phyloP scores from a whole-genome alignment of 2,797 vertebrate species.

The Lepus oiostolus region DNA sequence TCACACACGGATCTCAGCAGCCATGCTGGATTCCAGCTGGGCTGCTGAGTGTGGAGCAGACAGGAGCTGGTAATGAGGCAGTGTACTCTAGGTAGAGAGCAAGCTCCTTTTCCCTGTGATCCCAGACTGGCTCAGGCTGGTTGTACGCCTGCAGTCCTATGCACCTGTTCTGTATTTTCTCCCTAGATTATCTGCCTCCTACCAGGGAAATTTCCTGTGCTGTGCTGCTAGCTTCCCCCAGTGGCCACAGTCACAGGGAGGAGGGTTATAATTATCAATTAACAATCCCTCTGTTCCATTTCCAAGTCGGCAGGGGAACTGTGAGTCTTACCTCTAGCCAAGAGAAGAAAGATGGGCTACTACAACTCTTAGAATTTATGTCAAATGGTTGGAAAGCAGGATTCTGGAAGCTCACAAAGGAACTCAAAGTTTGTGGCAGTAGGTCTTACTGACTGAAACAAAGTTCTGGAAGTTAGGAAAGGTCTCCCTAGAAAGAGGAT shows the following conservation, averaged over 20 bases:
- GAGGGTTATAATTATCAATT: rapidly evolving
- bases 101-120: not conserved
- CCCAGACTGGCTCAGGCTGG: not conserved
- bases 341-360: not conserved
- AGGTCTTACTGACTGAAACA: not conserved
- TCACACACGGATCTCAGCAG: not conserved
- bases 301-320: not conserved
- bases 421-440: not conserved
- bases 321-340: not conserved
- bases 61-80: not conserved
- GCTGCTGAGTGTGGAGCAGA: not conserved
- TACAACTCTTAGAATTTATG: not conserved
- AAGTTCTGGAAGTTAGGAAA: not conserved
- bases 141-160: not conserved
- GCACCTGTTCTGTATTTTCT: not conserved
- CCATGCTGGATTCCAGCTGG: not conserved
- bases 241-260: not conserved
- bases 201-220: too few relatives aligned
- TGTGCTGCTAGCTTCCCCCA: not conserved
- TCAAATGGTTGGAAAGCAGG: not conserved
- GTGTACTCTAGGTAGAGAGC: not conserved
- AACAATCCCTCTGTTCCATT: not conserved
- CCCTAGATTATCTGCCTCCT: not conserved
- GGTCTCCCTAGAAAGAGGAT: not conserved
- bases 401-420: not conserved